Conservation (phyloP, 2,888 invertebrate genomes). For the Ennomos erosarius region DNA sequence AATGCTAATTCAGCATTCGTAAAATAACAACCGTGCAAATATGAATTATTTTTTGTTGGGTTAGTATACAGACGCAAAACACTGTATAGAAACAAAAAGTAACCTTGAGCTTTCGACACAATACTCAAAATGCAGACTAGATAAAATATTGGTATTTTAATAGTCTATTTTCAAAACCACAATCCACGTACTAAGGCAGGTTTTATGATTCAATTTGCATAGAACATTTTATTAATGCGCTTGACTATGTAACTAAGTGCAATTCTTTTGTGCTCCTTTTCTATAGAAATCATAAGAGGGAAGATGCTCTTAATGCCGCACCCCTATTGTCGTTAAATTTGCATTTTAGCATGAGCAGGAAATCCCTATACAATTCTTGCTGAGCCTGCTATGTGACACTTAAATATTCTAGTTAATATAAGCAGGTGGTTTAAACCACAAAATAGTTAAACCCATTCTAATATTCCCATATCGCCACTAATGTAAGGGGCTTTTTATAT, state of each 20-base stretch:
- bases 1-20: conserved; percentile 4
- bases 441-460: no score
- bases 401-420: no score
- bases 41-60: background rate
- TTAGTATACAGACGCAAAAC: background rate
- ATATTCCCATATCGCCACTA: no score
- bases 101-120: background rate
- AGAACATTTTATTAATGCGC: background rate
- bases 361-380: conserved; percentile 23
- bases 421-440: no score
- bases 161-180: no score
- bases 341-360: conserved; percentile 28
- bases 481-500: no score
- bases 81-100: background rate
- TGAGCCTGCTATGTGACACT: background rate
- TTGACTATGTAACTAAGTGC: background rate
- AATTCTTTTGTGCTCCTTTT: conserved; percentile 11
- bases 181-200: background rate
- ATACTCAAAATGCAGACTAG: background rate
- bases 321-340: conserved; percentile 25
- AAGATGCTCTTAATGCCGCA: conserved; percentile 22
- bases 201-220: conserved; percentile 1
- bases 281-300: conserved; percentile 28
- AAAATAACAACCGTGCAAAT: background rate
- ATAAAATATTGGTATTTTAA: no score